Conservation (phyloP, 2,888 invertebrate species). For the Dioctria rufipes region DNA sequence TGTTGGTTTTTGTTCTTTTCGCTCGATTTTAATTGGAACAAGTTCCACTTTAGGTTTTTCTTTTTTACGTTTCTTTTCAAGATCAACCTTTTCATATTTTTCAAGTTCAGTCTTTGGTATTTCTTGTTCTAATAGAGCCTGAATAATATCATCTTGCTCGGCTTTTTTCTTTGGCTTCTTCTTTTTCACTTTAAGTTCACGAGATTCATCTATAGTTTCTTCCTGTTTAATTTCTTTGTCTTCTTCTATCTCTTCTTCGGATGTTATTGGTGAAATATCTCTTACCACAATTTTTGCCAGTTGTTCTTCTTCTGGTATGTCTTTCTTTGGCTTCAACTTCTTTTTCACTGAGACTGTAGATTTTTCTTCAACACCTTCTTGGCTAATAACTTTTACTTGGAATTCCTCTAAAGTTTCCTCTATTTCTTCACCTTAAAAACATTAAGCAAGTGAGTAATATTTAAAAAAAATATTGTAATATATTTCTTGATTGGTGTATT, state of each 20-base stretch:
- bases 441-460: conserved; percentile 31
- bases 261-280: conserved; percentile 40
- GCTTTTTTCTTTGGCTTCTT: conserved; percentile 63
- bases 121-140: conserved; percentile 68
- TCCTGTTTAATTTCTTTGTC: conserved; percentile 56
- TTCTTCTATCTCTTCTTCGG: conserved; percentile 58
- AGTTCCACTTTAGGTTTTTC: conserved; percentile 63
- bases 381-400: conserved; percentile 21
- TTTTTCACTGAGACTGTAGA: not conserved
- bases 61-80: conserved; percentile 68
- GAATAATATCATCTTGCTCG: conserved; percentile 69
- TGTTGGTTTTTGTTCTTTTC: conserved; percentile 76
- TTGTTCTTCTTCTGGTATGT: not conserved
- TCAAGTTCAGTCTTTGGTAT: conserved; percentile 71
- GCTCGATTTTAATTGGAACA: conserved; percentile 76
- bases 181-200: conserved; percentile 14
- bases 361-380: conserved; percentile 53
- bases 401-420: conserved; percentile 55
- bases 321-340: conserved; percentile 29
- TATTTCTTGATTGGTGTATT: conserved; percentile 24
- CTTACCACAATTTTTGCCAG: not conserved
- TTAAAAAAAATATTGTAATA: not conserved
- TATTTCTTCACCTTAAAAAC: conserved; percentile 61
- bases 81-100: conserved; percentile 70
- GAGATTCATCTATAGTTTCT: conserved; percentile 38